phyloP scores from a whole-genome alignment of 1,140 invertebrate species.

The Callitettix versicolor region DNA sequence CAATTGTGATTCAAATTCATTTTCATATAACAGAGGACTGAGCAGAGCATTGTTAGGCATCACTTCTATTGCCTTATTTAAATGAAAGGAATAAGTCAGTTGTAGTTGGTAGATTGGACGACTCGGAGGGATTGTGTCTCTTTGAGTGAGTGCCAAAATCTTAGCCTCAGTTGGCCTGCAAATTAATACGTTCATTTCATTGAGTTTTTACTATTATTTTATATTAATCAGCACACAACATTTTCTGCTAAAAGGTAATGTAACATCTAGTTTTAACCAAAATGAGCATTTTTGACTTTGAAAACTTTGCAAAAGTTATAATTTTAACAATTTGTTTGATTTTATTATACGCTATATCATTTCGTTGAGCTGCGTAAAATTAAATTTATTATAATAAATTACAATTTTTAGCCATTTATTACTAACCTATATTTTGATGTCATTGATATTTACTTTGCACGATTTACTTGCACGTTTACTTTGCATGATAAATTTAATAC shows the following conservation, averaged over 20 bases:
- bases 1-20: conserved; percentile 88
- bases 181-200: conserved; percentile 20
- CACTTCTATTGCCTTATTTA: conserved; percentile 73
- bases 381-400: neutral
- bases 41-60: conserved; percentile 67
- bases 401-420: too few relatives aligned
- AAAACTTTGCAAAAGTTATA: neutral
- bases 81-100: conserved; percentile 75
- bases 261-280: neutral
- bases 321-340: neutral
- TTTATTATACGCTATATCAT: neutral
- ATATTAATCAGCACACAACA: neutral
- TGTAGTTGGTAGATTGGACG: conserved; percentile 83
- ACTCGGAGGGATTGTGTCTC: conserved; percentile 76
- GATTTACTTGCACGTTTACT: too few relatives aligned
- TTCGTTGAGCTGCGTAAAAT: neutral
- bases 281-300: neutral
- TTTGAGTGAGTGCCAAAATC: conserved; percentile 51
- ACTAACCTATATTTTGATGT: too few relatives aligned
- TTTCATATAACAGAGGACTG: conserved; percentile 83
- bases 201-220: neutral
- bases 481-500: too few relatives aligned
- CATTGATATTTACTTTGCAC: too few relatives aligned
- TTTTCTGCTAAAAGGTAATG: too few relatives aligned
- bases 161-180: conserved; percentile 67